A percentile compares a stretch with the other conserved stretches of the same genome.
phyloP scores from a whole-genome alignment of 2,797 vertebrate species.

The Enteromius mattozi region DNA sequence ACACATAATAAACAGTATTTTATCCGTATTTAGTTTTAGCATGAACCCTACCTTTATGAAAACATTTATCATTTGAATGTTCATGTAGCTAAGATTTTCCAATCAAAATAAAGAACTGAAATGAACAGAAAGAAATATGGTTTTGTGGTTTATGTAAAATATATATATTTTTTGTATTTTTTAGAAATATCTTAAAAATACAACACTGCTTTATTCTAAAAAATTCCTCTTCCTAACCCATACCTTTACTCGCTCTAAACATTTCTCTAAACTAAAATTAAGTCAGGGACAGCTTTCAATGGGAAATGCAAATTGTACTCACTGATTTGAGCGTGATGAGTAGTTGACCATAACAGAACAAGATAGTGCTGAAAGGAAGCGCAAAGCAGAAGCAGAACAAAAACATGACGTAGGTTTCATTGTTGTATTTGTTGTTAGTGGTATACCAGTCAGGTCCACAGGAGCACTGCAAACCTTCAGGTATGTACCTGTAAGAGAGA shows the following conservation, averaged over 20 bases:
- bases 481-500: slow-evolving; percentile 72
- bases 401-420: slow-evolving; percentile 79
- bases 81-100: background rate
- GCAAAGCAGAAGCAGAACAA: slow-evolving; percentile 83
- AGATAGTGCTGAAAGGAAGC: slow-evolving; percentile 73
- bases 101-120: background rate
- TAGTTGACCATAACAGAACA: slow-evolving; percentile 81
- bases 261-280: background rate
- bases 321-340: slow-evolving; percentile 78
- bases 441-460: slow-evolving; percentile 81
- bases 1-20: background rate
- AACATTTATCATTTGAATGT: background rate
- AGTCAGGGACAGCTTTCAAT: background rate
- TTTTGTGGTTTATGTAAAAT: background rate
- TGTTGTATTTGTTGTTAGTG: slow-evolving; percentile 77
- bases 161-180: background rate
- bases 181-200: background rate
- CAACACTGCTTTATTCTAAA: background rate
- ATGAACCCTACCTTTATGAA: background rate
- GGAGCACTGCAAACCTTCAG: slow-evolving; percentile 79
- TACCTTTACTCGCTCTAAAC: background rate
- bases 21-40: background rate
- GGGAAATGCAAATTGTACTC: slow-evolving; percentile 26
- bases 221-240: background rate
- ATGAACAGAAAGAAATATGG: background rate